Base-by-base conservation (phyloP, 2,797 vertebrate species). In the Notolepis coatsorum region DNA sequence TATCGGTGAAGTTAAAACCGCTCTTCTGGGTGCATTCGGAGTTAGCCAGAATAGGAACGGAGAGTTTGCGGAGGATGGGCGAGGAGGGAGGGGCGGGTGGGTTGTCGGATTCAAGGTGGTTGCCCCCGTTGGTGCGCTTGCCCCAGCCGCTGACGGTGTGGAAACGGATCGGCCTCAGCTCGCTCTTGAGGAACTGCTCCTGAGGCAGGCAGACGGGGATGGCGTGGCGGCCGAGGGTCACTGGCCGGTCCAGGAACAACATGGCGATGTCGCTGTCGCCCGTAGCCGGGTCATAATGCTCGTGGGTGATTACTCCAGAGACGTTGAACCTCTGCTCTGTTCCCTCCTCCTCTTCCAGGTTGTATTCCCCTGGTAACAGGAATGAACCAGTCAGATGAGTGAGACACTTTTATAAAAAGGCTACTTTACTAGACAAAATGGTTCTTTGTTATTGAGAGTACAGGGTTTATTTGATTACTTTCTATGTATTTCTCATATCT, bases 121-220 rank as follows among this genome's bases (percentile, higher is more conserved):
- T 91, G 0, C 94, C 94, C 1, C 84, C 89, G 1, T 77, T 37
- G 28, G 93, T 87, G 5, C 89, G 88, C 56, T 74, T 88, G 49
- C 96, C 95, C 96, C 96, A 97, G 28, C 96, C 95, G 0, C 92
- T 94, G 41, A 96, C 84, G 0, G 71, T 82, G 39, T 96, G 96
- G 83, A 89, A 93, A 13, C 87, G 92, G 7, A 89, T 23, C 0
- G 17, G 63, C 10, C 87, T 65, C 12, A 98, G 90, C 12, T 93
- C 90, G 0, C 30, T 7, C 17, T 80, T 57, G 0, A 89, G 84
- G 18, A 97, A 93, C 4, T 33, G 21, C 25, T 18, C 71, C 31
- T 91, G 88, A 0, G 96, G 95, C 73, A 98, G 87, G 38, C 96
- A 98, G 52, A 98, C 52, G 0, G 96, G 94, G 27, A 93, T 50